Percentiles rank a stretch among this genome's conserved stretches.
These are phyloP conservation scores for Heliconius nattereri DNA, from an alignment of 1,140 invertebrate species.

Conservation along the genomic window DNA sequence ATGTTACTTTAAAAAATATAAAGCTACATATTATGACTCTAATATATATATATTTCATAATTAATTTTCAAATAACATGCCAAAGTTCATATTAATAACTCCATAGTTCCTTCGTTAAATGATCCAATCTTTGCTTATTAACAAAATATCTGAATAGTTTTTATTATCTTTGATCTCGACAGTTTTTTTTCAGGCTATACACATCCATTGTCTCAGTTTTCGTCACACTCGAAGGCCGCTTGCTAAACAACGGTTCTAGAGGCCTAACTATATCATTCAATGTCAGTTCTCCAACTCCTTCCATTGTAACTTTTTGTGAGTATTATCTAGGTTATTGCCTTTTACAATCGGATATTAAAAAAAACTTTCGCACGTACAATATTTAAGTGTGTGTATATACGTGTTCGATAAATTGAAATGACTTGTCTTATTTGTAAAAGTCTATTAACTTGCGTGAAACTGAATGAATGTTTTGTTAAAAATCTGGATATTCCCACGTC, in stretches of 20 bases:
- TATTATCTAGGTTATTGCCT: constrained; percentile 8
- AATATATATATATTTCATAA: too few relatives aligned
- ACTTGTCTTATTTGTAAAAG: neutral
- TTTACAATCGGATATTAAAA: constrained; percentile 11
- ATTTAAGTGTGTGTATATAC: neutral
- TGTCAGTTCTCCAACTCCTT: constrained; percentile 14
- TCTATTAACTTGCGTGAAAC: neutral
- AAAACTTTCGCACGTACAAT: constrained; percentile 9
- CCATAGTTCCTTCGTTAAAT: neutral
- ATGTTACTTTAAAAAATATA: too few relatives aligned
- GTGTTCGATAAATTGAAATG: neutral
- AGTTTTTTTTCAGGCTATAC: constrained; percentile 21
- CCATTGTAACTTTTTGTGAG: constrained; percentile 1
- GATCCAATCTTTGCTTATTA: neutral
- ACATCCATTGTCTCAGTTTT: constrained; percentile 35
- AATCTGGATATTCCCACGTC: too few relatives aligned
- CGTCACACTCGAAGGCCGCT: constrained; percentile 42
- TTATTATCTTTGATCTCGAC: constrained; percentile 9
- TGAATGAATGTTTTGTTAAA: too few relatives aligned
- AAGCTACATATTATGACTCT: too few relatives aligned
- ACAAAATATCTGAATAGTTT: neutral
- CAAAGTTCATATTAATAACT: neutral
- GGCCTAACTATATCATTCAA: constrained; percentile 35
- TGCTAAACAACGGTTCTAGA: constrained; percentile 41
- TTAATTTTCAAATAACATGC: neutral